phyloP scores from a whole-genome alignment of 37 sponge, comb jelly and placozoan species.

The Aplysina aerophoba region DNA sequence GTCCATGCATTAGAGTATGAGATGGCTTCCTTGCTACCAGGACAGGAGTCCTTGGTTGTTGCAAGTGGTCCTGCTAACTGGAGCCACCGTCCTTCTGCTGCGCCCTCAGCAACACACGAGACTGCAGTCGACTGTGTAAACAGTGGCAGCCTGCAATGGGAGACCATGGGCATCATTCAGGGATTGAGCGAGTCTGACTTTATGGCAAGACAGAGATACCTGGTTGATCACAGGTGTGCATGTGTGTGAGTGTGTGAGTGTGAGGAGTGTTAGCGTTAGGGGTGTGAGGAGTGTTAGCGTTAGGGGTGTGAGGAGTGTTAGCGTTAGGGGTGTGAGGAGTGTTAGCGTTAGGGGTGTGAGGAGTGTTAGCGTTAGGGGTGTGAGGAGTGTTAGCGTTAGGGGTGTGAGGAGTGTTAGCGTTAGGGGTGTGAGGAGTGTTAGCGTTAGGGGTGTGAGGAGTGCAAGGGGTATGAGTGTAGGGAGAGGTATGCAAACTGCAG shows the following conservation, averaged over 20 bases:
- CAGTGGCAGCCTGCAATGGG: not conserved
- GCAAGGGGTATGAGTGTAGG: too few species aligned
- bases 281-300: not conserved
- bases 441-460: too few species aligned
- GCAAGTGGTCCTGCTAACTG: too few species aligned
- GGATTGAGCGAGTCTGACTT: constrained; percentile 64
- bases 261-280: too few species aligned
- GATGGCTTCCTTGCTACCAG: too few species aligned
- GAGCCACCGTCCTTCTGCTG: too few species aligned
- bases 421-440: not conserved
- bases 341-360: not conserved
- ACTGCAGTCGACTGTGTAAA: too few species aligned
- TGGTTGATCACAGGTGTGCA: constrained; percentile 54
- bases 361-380: not conserved
- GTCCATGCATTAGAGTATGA: not conserved
- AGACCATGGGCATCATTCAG: not conserved
- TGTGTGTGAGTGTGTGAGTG: not conserved
- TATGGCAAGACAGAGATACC: constrained; percentile 67
- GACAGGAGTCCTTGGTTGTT: too few species aligned
- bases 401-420: not conserved
- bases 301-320: not conserved
- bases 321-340: not conserved
- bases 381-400: too few species aligned
- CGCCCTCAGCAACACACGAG: too few species aligned
- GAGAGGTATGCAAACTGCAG: too few species aligned